Percentiles rank a stretch among this genome's conserved stretches.
These are phyloP conservation scores for Leptobrachium leishanense DNA, from an alignment of 2,113 vertebrate genomes.

Conservation along the genomic window DNA sequence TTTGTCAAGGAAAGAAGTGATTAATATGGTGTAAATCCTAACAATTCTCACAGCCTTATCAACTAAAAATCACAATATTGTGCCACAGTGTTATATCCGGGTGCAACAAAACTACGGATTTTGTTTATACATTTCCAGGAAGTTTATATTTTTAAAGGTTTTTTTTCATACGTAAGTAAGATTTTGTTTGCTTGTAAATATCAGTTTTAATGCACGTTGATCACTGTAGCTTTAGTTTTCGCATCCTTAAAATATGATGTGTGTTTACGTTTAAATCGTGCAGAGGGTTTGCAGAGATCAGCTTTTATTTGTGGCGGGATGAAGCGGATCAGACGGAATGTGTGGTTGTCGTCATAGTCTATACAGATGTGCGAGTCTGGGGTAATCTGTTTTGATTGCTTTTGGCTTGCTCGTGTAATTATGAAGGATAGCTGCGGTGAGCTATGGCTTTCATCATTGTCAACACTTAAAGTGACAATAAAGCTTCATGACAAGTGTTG, in stretches of 20 bases:
- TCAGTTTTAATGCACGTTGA: constrained; percentile 4
- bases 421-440: background rate
- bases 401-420: background rate
- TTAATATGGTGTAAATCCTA: constrained; percentile 13
- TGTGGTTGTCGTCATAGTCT: background rate
- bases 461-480: too few relatives aligned
- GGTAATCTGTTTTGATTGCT: background rate
- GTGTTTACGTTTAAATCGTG: background rate
- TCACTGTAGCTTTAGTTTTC: background rate
- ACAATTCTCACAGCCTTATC: constrained; percentile 21
- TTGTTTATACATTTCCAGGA: background rate
- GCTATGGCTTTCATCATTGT: too few relatives aligned
- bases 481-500: too few relatives aligned
- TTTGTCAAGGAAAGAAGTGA: constrained; percentile 14
- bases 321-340: background rate
- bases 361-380: background rate
- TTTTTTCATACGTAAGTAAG: background rate
- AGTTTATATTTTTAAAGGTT: background rate
- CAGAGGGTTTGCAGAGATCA: background rate
- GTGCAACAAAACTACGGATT: background rate
- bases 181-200: constrained; percentile 6
- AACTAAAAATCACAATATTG: constrained; percentile 14
- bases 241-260: background rate
- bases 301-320: background rate
- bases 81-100: background rate